Base-by-base conservation (phyloP, 2,888 invertebrate species). In the Epistrophella euchroma region DNA sequence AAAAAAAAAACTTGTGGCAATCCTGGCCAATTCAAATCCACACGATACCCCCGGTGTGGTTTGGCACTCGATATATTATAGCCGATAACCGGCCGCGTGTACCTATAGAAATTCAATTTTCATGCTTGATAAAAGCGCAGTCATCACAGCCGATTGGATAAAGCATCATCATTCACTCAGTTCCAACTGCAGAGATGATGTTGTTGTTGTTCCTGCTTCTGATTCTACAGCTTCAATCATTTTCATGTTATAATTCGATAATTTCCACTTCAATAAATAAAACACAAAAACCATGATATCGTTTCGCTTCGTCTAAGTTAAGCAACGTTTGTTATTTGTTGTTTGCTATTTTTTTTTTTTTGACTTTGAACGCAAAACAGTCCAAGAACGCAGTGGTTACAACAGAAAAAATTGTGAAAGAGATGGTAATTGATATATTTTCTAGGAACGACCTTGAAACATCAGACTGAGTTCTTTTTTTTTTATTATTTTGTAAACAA, bases 191-290 rank as follows among this genome's bases (percentile, higher is more conserved):
- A 43, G 64, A 40, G 40, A 35, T 37, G 52, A 35, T 78, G 70
- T 25, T 73, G 55, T 35, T 77, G 77, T 22, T 47, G 22, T 28
- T 25, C 15, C 17, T 62, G 28, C 45, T 35, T 35, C 50, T 6
- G 68, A 50, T 68, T 52, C 52, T 37, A 19, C 10, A 35, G 37
- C 52, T 68, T 60, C 52, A 47, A 37, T 66, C 55, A 50, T 77
- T 81, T 86, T 77, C 86, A 82, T 82, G 86, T 86, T 86, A n/a
- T n/a, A 82, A 86, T 82, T 86, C 82, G 82, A 86, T 86, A 86
- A 82, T 86, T 86, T 86, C 82, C 86, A 77, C 70, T 86, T 82
- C 35, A 74, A 82, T 86, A 82, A 82, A 77, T 86, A 78, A 71
- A 82, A 78, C 78, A 82, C 58, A 74, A 86, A 70, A 82, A 70